Conservation (phyloP, 2,888 invertebrate genomes). For the Pterobdella sp. region DNA sequence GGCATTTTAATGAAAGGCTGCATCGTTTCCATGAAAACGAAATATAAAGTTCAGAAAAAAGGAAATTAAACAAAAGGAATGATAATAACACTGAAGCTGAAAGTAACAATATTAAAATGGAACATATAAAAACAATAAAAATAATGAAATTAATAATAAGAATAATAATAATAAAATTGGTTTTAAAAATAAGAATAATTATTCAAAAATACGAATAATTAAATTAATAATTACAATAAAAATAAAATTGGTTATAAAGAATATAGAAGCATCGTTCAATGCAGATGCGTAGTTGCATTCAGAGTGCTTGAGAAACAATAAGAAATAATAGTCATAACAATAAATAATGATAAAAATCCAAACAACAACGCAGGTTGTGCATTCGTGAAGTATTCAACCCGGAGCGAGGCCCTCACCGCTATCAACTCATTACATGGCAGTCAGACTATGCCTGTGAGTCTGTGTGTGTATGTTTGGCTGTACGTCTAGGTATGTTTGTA, state of each 20-base stretch:
- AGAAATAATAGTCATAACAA: too few species aligned
- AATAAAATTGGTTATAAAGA: neutral
- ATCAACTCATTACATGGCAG: slow-evolving; percentile 97
- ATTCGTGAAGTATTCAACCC: slow-evolving; percentile 95
- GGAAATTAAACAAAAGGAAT: too few species aligned
- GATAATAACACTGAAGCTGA: too few species aligned
- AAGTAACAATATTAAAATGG: neutral
- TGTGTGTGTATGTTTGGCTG: neutral
- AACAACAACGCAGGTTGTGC: slow-evolving; percentile 73
- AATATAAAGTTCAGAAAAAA: too few species aligned
- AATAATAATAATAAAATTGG: neutral
- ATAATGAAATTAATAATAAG: neutral
- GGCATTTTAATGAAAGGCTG: too few species aligned
- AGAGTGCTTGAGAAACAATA: too few species aligned
- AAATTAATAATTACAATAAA: neutral
- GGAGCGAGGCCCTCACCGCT: slow-evolving; percentile 94
- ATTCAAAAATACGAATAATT: neutral
- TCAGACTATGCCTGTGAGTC: slow-evolving; percentile 94
- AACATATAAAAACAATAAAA: neutral
- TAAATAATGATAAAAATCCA: too few species aligned
- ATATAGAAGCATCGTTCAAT: neutral
- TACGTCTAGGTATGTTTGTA: neutral
- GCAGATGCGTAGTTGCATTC: too few species aligned
- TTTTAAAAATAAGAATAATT: neutral
- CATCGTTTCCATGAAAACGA: too few species aligned